Conservation (phyloP, 2,888 invertebrate genomes). For the Tetranychus piercei region DNA sequence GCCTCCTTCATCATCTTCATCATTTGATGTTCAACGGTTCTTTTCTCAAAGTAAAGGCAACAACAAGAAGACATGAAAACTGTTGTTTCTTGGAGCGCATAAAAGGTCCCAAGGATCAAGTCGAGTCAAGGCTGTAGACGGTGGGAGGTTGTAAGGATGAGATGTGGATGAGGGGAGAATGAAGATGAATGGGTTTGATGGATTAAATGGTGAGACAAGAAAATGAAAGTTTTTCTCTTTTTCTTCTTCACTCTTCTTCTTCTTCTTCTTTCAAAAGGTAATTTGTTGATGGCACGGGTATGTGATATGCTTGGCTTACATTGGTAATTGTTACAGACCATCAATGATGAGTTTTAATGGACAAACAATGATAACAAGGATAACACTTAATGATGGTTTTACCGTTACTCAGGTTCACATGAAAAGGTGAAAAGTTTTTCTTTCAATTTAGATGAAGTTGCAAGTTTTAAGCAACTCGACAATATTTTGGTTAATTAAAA, state of each 20-base stretch:
- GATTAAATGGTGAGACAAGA: not conserved
- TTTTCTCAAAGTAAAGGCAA: not conserved
- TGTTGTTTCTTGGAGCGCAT: not conserved
- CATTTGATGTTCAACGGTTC: not conserved
- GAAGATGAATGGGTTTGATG: conserved; percentile 1
- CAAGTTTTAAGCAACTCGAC: no score
- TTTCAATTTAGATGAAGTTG: no score
- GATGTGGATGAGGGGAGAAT: conserved; percentile 2
- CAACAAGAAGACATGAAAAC: no score
- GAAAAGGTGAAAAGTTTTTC: no score
- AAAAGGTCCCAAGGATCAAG: not conserved
- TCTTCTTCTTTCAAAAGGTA: not conserved
- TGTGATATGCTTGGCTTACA: not conserved
- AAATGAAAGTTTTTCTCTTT: not conserved
- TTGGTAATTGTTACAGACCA: not conserved
- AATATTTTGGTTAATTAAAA: no score
- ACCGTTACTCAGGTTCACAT: no score
- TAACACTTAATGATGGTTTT: not conserved
- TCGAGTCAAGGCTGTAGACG: not conserved
- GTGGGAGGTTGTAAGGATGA: not conserved
- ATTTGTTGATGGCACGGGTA: not conserved
- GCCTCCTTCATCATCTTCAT: not conserved
- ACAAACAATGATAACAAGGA: not conserved
- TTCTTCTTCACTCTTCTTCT: not conserved
- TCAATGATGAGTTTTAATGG: not conserved